Base-by-base conservation (phyloP, 2,888 invertebrate genomes). In the Sarcophaga caerulescens region DNA sequence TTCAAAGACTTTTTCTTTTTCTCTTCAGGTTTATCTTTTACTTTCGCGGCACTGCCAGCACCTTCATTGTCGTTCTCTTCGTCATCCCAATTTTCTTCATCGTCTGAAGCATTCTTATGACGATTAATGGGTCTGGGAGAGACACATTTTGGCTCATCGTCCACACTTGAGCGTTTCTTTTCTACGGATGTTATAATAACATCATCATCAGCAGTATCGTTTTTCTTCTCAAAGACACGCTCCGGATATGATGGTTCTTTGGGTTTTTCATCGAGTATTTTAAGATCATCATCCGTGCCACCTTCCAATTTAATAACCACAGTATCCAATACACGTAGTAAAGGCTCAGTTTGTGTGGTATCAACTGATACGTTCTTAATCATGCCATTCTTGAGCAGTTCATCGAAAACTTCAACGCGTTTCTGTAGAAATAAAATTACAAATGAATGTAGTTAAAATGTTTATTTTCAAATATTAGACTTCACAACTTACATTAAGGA, bases 221-320 rank as follows among this genome's bases (percentile, higher is more conserved):
- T 35, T 69, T 88, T 90, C 81, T 89, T 90, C 21, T 92, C 91
- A 2, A 89, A 60, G 25, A 88, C 89, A 45, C 91, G 90, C 59
- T 93, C 92, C 25, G 89, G 89, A 35, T 88, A 88, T 3, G 88
- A 88, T 0, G 86, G 52, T 35, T 91, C 91, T 81, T 88, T 90
- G 87, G 93, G 94, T 89, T 95, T 95, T 89, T 96, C 95, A 89
- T 98, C 98, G n/a, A 99, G 94, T 44, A 96, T 94, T 89, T 96
- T 96, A 21, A 99, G 93, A 93, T 99, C 99, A 90, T 97, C 97
- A 68, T 97, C 97, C 0, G 96, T 96, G 1, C 97, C 98, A 23
- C 99, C 99, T 94, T 99, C 99, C 65, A 99, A 94, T 92, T 98
- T 97, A 87, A 99, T 98, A 8, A 99, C 99, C 63, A 98, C 99